These are phyloP conservation scores for Rhopalosiphum maidis DNA, from an alignment of 1,140 invertebrate genomes.

Conservation along the genomic window DNA sequence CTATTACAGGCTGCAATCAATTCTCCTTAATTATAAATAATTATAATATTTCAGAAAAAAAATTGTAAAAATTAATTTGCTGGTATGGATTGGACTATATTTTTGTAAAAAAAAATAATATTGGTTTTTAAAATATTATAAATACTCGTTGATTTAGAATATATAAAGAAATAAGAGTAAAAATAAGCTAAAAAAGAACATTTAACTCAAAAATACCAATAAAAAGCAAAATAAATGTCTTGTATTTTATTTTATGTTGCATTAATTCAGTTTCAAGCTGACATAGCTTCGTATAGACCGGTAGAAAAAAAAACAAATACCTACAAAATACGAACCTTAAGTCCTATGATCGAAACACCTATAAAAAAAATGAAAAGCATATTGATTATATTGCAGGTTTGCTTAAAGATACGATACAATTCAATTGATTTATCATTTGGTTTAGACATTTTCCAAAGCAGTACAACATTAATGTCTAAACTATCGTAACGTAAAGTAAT, in stretches of 20 bases:
- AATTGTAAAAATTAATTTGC: no score
- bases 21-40: no score
- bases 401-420: neutral
- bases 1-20: no score
- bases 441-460: neutral
- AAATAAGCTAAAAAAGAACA: neutral
- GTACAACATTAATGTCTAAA: neutral
- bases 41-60: no score
- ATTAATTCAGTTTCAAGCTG: neutral
- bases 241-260: neutral
- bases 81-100: neutral
- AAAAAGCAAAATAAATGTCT: neutral
- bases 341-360: neutral
- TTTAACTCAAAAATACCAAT: neutral
- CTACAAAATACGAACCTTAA: neutral
- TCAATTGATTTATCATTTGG: neutral
- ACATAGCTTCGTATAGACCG: neutral
- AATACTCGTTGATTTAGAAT: neutral
- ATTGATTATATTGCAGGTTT: neutral
- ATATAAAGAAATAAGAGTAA: neutral
- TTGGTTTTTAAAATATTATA: neutral
- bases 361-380: constrained; percentile 8
- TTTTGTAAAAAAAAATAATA: neutral
- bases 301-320: neutral
- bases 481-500: neutral